phyloP scores from a whole-genome alignment of 2,797 vertebrate genomes.

The Delichon dasypus region DNA sequence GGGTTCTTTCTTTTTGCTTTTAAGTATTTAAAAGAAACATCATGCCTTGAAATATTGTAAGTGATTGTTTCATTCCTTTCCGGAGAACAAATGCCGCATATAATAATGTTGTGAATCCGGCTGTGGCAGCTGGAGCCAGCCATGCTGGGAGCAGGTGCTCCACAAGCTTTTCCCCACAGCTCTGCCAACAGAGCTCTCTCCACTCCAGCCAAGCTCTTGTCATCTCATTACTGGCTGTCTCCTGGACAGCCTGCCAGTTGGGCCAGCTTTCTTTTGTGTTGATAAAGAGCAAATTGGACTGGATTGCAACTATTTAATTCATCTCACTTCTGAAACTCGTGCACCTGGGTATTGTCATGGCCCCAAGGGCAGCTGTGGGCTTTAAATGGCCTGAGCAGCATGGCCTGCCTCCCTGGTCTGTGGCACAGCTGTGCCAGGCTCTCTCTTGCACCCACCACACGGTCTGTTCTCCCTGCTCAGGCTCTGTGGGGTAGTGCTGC shows the following conservation, averaged over 20 bases:
- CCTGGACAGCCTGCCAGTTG: not conserved
- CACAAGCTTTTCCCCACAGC: not conserved
- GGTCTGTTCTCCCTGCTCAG: too few relatives aligned
- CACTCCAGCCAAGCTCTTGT: constrained; percentile 7
- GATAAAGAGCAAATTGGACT: not conserved
- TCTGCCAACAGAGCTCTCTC: constrained; percentile 12
- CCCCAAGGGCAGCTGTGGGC: not conserved
- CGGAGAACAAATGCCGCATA: not conserved
- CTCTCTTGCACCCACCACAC: accelerated
- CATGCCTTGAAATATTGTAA: not conserved
- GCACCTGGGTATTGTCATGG: not conserved
- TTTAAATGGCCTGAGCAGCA: not conserved
- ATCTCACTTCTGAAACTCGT: not conserved
- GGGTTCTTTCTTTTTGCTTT: not conserved
- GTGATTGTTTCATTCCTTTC: not conserved
- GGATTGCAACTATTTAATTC: not conserved
- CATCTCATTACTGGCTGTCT: not conserved
- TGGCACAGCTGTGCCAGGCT: not conserved
- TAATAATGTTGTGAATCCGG: not conserved
- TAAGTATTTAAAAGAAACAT: not conserved
- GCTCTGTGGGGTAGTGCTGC: not conserved
- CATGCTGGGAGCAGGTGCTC: constrained; percentile 20
- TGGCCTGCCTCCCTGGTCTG: accelerated
- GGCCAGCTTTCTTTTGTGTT: not conserved
- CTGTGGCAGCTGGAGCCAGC: not conserved